These are phyloP conservation scores for Drosophila kuntzei DNA, from an alignment of 2,888 invertebrate genomes.

Conservation along the genomic window DNA sequence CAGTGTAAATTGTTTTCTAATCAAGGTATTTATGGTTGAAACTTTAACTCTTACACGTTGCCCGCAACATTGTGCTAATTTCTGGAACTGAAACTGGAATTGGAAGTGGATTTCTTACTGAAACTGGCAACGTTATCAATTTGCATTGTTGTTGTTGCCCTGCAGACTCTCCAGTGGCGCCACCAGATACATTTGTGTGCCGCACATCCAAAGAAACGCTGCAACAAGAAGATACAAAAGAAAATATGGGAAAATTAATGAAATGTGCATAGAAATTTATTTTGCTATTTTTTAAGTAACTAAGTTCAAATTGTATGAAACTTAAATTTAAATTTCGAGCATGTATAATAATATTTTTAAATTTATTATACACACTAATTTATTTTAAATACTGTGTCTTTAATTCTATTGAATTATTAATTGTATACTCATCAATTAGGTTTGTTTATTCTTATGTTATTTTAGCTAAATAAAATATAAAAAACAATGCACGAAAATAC, in stretches of 20 bases:
- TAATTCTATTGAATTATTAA: too few species aligned
- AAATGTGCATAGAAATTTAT: background rate
- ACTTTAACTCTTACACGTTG: slow-evolving; percentile 55
- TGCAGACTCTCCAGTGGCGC: slow-evolving; percentile 76
- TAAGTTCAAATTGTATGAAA: too few species aligned
- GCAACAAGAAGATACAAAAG: slow-evolving; percentile 18
- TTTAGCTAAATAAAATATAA: too few species aligned
- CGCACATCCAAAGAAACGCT: slow-evolving; percentile 77
- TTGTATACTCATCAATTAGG: too few species aligned
- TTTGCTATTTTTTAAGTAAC: too few species aligned
- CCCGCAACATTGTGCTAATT: slow-evolving; percentile 14
- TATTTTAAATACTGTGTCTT: too few species aligned
- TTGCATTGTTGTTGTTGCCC: slow-evolving; percentile 20
- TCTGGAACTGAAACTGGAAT: slow-evolving; percentile 12
- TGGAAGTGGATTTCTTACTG: slow-evolving; percentile 10
- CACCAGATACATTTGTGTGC: slow-evolving; percentile 76
- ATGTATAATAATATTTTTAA: too few species aligned
- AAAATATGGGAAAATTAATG: background rate
- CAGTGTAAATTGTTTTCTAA: slow-evolving; percentile 37
- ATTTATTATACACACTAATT: too few species aligned
- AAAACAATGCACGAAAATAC: too few species aligned
- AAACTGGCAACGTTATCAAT: slow-evolving; percentile 13
- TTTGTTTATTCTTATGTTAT: too few species aligned
- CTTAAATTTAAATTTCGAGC: too few species aligned
- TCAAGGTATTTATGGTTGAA: slow-evolving; percentile 61